phyloP scores from a whole-genome alignment of 2,888 invertebrate genomes.

The Rhagonycha fulva region DNA sequence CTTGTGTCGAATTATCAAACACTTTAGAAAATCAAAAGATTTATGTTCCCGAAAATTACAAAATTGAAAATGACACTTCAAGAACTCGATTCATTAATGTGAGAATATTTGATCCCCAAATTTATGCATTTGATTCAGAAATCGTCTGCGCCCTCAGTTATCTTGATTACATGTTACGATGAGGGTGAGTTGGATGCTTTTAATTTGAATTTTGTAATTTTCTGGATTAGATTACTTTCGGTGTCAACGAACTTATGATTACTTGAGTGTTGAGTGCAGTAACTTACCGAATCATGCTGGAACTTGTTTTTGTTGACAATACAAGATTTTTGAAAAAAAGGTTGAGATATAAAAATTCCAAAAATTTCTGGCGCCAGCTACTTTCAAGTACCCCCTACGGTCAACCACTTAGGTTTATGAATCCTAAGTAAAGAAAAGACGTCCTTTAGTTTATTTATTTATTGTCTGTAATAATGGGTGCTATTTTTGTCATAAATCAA shows the following conservation, averaged over 20 bases:
- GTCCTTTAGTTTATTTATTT: background rate
- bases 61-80: background rate
- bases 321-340: background rate
- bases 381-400: background rate
- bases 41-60: background rate
- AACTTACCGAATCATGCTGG: background rate
- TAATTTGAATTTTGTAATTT: background rate
- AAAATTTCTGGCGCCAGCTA: background rate
- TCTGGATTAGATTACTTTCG: background rate
- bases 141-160: background rate
- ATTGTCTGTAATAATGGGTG: background rate
- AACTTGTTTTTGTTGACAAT: background rate
- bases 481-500: background rate
- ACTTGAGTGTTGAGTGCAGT: background rate
- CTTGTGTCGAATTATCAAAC: background rate
- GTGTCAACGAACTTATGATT: background rate
- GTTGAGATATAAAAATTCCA: background rate
- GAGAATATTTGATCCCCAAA: background rate
- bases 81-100: background rate
- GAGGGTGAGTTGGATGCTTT: background rate
- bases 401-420: background rate
- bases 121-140: background rate
- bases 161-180: no score
- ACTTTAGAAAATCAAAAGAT: background rate
- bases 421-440: background rate